A percentile compares a stretch with the other conserved stretches of the same genome.
These are phyloP conservation scores for Candidula unifasciata DNA, from an alignment of 2,888 invertebrate species.

Conservation along the genomic window DNA sequence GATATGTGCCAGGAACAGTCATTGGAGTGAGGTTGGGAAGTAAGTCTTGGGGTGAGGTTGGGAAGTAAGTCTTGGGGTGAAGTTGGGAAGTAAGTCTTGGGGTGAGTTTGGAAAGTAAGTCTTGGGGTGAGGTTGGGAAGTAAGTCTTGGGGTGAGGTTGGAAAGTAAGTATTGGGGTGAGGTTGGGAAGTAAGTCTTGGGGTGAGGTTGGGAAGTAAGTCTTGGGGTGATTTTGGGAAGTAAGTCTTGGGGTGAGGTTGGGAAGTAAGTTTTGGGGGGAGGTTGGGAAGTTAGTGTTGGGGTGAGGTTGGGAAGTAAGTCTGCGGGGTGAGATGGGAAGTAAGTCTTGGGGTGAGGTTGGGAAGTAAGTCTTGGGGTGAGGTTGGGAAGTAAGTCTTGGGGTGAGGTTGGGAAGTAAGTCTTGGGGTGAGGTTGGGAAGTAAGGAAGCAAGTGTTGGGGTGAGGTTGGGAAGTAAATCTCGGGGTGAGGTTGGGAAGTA, in stretches of 20 bases:
- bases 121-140: constrained; percentile 79
- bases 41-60: constrained; percentile 76
- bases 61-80: constrained; percentile 78
- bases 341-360: constrained; percentile 79
- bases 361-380: constrained; percentile 75
- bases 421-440: too few relatives aligned
- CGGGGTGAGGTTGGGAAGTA: constrained; percentile 79
- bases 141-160: too few relatives aligned
- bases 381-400: too few relatives aligned
- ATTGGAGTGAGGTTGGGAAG: constrained; percentile 79
- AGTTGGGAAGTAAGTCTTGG: constrained; percentile 76
- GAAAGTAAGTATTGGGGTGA: constrained; percentile 79
- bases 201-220: constrained; percentile 78
- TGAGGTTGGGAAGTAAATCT: constrained; percentile 78
- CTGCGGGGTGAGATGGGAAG: too few relatives aligned
- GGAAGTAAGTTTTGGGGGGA: constrained; percentile 75
- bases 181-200: constrained; percentile 78
- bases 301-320: constrained; percentile 78
- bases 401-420: constrained; percentile 78
- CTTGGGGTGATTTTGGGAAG: too few relatives aligned
- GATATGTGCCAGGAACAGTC: constrained; percentile 78
- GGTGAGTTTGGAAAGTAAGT: too few relatives aligned
- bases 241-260: constrained; percentile 79
- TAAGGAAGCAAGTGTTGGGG: too few relatives aligned
- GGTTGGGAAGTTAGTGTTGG: too few relatives aligned